Evolutionary conservation across 2,113 vertebrate species (phyloP).

Genomic region (Chelonoidis abingdonii): DNA sequence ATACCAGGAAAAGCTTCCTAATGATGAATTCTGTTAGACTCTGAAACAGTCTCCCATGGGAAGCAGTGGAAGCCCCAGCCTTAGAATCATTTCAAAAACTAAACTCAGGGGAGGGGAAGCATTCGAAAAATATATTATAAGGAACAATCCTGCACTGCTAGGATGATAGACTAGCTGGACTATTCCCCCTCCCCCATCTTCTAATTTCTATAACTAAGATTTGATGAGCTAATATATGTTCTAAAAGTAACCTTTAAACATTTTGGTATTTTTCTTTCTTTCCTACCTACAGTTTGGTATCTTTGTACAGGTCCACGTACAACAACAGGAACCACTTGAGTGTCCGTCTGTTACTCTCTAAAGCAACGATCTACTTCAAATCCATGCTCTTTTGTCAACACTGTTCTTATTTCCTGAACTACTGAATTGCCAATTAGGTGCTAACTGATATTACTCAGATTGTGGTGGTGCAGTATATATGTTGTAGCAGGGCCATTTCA

Average conservation of each 20-base stretch:
- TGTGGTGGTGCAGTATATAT: background rate
- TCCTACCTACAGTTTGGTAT: background rate
- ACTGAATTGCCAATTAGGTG: background rate
- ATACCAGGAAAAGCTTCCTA: constrained; percentile 40
- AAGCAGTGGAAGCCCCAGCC: constrained; percentile 39
- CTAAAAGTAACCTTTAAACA: background rate
- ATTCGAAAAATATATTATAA: constrained; percentile 25
- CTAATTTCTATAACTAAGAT: constrained; percentile 20
- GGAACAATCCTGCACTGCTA: constrained; percentile 21
- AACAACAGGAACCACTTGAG: background rate
- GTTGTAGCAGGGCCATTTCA: background rate
- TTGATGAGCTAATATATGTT: background rate
- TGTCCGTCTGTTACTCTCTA: background rate
- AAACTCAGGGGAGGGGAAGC: background rate
- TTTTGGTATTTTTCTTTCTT: background rate
- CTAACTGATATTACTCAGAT: background rate
- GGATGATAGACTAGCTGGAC: background rate
- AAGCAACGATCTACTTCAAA: background rate
- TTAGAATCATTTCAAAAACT: constrained; percentile 28
- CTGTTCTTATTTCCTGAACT: background rate
- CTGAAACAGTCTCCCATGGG: constrained; percentile 14
- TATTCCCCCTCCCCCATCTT: background rate
- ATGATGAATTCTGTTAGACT: constrained; percentile 28
- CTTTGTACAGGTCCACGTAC: background rate
- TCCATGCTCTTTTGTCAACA: background rate